A percentile compares a stretch with the other conserved stretches of the same genome.
Evolutionary conservation across 1,140 invertebrate species (phyloP).

Genomic region (Uloborus diversus): DNA sequence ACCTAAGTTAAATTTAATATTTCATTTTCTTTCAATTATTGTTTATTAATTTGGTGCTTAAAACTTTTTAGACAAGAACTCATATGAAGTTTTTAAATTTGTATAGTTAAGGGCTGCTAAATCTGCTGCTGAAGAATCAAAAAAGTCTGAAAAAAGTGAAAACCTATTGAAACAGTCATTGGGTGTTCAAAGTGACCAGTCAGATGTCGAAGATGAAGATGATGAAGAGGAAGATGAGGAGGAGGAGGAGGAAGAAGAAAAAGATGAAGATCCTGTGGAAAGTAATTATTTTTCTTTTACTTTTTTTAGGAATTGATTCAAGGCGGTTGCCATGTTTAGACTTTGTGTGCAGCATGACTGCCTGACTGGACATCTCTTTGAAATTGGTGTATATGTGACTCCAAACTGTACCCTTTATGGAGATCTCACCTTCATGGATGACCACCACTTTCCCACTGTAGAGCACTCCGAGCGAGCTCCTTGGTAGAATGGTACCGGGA

Average conservation of each 20-base stretch:
- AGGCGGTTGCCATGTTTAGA: no score
- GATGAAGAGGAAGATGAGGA: conserved; percentile 63
- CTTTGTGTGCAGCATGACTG: no score
- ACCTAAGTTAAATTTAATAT: not conserved
- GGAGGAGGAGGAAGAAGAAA: conserved; percentile 71
- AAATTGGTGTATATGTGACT: no score
- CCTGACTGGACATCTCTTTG: no score
- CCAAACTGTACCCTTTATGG: no score
- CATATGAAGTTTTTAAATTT: not conserved
- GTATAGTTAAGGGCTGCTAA: conserved; percentile 62
- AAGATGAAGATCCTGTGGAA: conserved; percentile 13
- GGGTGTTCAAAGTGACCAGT: conserved; percentile 22
- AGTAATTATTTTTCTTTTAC: not conserved
- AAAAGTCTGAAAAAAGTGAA: conserved; percentile 33
- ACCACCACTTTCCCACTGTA: no score
- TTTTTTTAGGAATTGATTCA: no score
- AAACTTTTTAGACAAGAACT: not conserved
- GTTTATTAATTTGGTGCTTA: not conserved
- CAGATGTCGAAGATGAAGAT: conserved; percentile 71
- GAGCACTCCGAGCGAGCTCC: no score
- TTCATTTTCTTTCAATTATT: not conserved
- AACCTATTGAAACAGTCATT: not conserved
- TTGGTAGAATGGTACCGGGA: no score
- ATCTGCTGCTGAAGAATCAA: conserved; percentile 68
- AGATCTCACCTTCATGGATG: no score